Evolutionary conservation across 2,113 vertebrate species (phyloP), one percentile per base, ranked within the genome.

Genomic region (Pseudorhombus dupliciocellatus): DNA sequence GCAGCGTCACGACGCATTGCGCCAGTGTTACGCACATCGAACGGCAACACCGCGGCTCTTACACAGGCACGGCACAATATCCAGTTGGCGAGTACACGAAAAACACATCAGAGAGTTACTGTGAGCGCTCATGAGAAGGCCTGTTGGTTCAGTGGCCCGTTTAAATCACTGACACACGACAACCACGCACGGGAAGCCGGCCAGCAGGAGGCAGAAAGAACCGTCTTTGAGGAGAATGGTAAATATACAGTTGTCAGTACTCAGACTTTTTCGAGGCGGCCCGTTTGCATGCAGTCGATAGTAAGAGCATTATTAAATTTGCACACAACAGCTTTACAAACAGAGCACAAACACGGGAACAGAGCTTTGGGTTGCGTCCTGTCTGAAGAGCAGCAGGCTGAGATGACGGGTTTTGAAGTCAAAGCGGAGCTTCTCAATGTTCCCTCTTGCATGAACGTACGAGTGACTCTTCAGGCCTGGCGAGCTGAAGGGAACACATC

Each of bases 61-160:
- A 75, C 78, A 80, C 55, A 59, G 66, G 69, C 51, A 70, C 75
- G 66, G 75, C 51, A 70, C 73, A 70, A 79, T 73, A 87, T 90
- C 77, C 84, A 87, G 82, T 81, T 88, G 59, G 30, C 40, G 61
- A 69, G 77, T 44, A 34, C 69, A 81, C 64, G n/a, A 63, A 28
- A 73, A 59, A 16, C 20, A 66, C 55, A 75, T 63, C 4, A 59
- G 34, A 71, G 53, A 56, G 40, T 53, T 67, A 64, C 18, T 75
- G 16, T 72, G 67, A 72, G 66, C 56, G 73, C 59, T 73, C 66
- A 69, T 51, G 26, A 28, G 15, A 64, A 62, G 54, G 21, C 9
- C 9, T 70, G 12, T 42, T 73, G 21, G 57, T 9, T 57, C 5
- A 42, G 30, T 69, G 50, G 55, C 40, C 26, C 22, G 42, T 81